Base-by-base conservation (phyloP, 1,140 invertebrate genomes). In the Zaprionus camerounensis region DNA sequence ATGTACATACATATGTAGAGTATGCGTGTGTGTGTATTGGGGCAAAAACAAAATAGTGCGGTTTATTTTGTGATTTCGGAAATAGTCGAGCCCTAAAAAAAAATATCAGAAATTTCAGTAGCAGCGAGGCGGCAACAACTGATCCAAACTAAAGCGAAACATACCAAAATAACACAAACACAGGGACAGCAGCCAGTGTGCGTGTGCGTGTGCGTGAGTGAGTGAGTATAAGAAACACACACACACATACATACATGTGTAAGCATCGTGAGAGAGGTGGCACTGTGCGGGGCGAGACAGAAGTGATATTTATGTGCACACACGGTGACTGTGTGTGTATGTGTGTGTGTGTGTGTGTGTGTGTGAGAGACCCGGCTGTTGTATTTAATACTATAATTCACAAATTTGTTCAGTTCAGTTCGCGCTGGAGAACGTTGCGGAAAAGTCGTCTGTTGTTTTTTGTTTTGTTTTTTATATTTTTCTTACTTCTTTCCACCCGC, bases 391-490 rank as follows among this genome's bases (percentile, higher is more conserved):
- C 78, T 88, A 87, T 87, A 87, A 88, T 87, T 87, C 81, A 78
- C 84, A 81, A 87, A 87, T 84, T 81, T 73, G 78, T 88, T 81
- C 65, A 78, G 84, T 80, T 90, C 81, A 90, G 85, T 90, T 82
- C 81, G 79, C 79, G 85, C 85, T 84, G 86, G 79, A 82, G 85
- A 90, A 90, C 85, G 85, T 90, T 77, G 82, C 85, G 85, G 85
- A 85, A 90, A 90, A 90, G 85, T 90, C 68, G 69, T 79, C 69
- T 66, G 49, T 63, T 49, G 59, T 67, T 66, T 71, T 61, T 70
- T 72, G 34, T 51, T 64, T 38, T 31, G 41, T 41, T 69, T 28
- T 38, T 41, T 51, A 44, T 49, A n/a, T 57, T 44, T 12, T 59
- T 9, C 46, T 24, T 12, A 46, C 41, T 13, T 17, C 22, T 51